These are phyloP conservation scores for Aspiorhynchus laticeps DNA, from an alignment of 2,113 vertebrate species.

Conservation along the genomic window DNA sequence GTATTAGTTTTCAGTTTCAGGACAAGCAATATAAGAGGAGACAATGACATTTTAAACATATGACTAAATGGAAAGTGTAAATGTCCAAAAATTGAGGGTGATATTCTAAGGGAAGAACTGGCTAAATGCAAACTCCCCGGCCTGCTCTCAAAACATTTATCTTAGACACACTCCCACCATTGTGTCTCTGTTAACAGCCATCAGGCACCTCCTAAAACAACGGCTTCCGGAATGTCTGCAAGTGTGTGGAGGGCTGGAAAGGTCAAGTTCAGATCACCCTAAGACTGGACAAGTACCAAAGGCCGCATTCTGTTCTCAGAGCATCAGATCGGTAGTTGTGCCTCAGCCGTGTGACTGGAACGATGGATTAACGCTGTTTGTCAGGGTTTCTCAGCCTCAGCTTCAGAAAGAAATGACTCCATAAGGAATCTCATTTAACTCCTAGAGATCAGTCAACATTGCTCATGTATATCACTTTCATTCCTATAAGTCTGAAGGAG, in stretches of 20 bases:
- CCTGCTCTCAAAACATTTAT: constrained; percentile 48
- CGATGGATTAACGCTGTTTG: not conserved
- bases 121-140: not conserved
- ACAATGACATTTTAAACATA: not conserved
- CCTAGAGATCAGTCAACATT: constrained; percentile 53
- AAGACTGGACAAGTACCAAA: not conserved
- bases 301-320: not conserved
- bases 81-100: not conserved
- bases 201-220: constrained; percentile 64
- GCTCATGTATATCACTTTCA: constrained; percentile 52
- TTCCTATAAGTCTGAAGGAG: constrained; percentile 44
- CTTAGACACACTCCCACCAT: constrained; percentile 55
- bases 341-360: not conserved
- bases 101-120: constrained; percentile 18
- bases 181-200: constrained; percentile 63
- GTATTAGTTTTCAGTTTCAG: too few species aligned
- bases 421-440: constrained; percentile 58
- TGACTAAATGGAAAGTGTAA: constrained; percentile 8
- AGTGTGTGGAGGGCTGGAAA: constrained; percentile 40
- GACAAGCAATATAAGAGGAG: not conserved
- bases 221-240: constrained; percentile 49
- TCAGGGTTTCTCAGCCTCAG: constrained; percentile 41
- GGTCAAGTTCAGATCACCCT: constrained; percentile 23
- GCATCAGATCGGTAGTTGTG: not conserved
- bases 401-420: constrained; percentile 44